Percentiles rank a stretch among this genome's conserved stretches.
phyloP scores from a whole-genome alignment of 2,113 vertebrate genomes.

The Bubo bubo region DNA sequence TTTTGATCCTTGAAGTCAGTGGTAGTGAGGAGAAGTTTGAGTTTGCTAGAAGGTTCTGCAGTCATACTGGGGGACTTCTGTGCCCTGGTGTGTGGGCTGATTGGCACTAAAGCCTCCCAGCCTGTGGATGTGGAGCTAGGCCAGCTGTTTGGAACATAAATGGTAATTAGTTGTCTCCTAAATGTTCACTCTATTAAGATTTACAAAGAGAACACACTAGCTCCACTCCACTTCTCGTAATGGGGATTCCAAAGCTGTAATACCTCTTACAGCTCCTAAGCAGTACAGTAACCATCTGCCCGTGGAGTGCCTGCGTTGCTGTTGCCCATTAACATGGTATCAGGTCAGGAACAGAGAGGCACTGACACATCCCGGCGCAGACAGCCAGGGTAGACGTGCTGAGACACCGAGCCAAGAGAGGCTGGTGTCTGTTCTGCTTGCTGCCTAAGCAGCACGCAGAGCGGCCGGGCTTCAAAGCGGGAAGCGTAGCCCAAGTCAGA shows the following conservation, averaged over 20 bases:
- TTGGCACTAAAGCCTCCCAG: not conserved
- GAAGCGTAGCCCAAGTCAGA: not conserved
- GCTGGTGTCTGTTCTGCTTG: not conserved
- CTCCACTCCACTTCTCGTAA: not conserved
- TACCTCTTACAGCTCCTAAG: not conserved
- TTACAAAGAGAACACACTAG: not conserved
- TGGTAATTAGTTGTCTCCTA: slow-evolving; percentile 1
- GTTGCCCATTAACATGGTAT: not conserved
- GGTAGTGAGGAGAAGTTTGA: not conserved
- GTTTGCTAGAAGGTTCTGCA: slow-evolving; percentile 1
- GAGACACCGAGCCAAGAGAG: not conserved
- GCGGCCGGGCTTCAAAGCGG: accelerated
- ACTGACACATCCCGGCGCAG: not conserved
- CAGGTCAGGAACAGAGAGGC: not conserved
- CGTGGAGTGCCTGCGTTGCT: not conserved
- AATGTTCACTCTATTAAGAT: not conserved
- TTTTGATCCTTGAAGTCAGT: not conserved
- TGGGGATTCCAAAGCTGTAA: not conserved
- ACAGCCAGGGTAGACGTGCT: not conserved
- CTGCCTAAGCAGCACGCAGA: not conserved
- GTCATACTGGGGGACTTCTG: not conserved
- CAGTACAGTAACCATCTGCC: not conserved
- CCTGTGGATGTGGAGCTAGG: not conserved
- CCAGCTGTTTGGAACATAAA: not conserved
- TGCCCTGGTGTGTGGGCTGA: slow-evolving; percentile 10